Conservation (phyloP, 1,140 invertebrate species). For the Platyscapa corneri region DNA sequence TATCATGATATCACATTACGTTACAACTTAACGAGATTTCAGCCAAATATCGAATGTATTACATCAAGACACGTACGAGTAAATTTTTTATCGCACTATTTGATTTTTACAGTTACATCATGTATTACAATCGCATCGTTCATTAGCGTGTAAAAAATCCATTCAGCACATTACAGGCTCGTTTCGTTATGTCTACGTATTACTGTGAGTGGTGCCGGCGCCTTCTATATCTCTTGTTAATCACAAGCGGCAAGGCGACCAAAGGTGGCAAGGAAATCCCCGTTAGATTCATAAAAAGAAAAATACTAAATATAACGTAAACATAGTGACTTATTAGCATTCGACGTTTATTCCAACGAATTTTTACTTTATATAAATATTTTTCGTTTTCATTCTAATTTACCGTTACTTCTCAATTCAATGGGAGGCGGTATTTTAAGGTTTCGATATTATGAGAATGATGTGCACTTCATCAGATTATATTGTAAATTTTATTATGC, state of each 20-base stretch:
- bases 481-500: background rate
- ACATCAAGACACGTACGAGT: background rate
- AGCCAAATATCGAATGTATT: background rate
- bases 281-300: conserved; percentile 46
- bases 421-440: background rate
- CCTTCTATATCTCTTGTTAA: background rate
- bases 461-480: background rate
- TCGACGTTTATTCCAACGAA: background rate
- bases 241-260: background rate
- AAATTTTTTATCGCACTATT: background rate
- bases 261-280: conserved; percentile 10
- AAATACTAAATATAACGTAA: conserved; percentile 46
- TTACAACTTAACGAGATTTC: background rate
- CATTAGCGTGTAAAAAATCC: background rate
- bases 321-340: conserved; percentile 38
- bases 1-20: background rate
- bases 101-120: conserved; percentile 47
- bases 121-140: conserved; percentile 1
- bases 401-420: conserved; percentile 24
- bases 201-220: no score
- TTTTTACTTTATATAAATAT: conserved; percentile 5
- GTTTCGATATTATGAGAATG: background rate
- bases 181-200: conserved; percentile 5
- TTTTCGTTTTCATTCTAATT: conserved; percentile 22
- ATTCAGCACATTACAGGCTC: conserved; percentile 10